Conservation (phyloP, 2,888 invertebrate genomes). For the Stenotaenia linearis region DNA sequence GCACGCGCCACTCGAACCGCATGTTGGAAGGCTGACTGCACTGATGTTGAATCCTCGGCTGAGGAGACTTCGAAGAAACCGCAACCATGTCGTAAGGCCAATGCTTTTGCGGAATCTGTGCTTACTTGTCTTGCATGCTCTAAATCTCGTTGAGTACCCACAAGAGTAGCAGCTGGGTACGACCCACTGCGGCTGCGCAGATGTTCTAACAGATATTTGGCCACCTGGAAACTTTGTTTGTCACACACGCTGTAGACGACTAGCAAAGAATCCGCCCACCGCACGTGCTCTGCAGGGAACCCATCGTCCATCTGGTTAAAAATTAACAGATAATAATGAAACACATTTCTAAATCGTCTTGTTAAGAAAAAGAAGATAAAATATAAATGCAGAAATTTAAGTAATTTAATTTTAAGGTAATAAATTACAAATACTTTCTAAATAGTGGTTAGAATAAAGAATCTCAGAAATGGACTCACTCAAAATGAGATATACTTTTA, state of each 20-base stretch:
- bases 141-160: constrained; percentile 37
- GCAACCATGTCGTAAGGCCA: constrained; percentile 34
- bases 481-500: too few species aligned
- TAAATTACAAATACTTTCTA: too few species aligned
- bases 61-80: constrained; percentile 37
- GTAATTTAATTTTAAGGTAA: too few species aligned
- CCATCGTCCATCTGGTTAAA: constrained; percentile 31
- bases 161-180: constrained; percentile 45
- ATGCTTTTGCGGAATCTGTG: constrained; percentile 34
- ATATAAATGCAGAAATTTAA: not conserved
- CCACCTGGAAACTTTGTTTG: constrained; percentile 37
- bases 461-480: too few species aligned
- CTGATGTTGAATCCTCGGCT: constrained; percentile 34
- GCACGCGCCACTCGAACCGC: constrained; percentile 31
- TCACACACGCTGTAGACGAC: constrained; percentile 38
- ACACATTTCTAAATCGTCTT: not conserved
- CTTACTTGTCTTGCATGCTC: constrained; percentile 37
- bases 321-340: not conserved
- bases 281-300: constrained; percentile 37
- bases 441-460: too few species aligned
- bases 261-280: constrained; percentile 36
- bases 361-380: not conserved
- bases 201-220: constrained; percentile 35
- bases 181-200: constrained; percentile 1
- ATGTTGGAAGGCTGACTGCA: constrained; percentile 32